phyloP scores from a whole-genome alignment of 2,797 vertebrate genomes.

The Spinus pinus region DNA sequence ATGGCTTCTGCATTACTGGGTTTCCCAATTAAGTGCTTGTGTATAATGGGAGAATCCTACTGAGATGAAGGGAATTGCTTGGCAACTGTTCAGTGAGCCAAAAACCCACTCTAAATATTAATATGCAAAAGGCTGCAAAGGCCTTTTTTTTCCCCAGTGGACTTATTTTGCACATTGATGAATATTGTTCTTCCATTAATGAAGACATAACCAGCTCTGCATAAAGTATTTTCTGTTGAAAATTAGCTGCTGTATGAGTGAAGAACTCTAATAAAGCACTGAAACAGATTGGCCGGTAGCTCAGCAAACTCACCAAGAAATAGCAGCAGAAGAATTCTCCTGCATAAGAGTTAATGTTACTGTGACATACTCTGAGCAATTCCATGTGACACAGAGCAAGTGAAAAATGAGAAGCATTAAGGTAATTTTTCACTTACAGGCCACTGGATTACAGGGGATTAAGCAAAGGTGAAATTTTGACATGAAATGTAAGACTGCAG shows the following conservation, averaged over 20 bases:
- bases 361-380: background rate
- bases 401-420: background rate
- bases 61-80: background rate
- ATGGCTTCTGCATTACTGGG: background rate
- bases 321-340: background rate
- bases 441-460: background rate
- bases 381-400: background rate
- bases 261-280: background rate
- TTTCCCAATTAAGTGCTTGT: background rate
- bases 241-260: background rate
- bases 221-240: background rate
- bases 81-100: background rate
- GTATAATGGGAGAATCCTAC: background rate
- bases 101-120: background rate
- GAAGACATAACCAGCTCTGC: background rate
- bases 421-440: background rate
- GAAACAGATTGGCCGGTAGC: background rate
- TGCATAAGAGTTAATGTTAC: rapidly evolving
- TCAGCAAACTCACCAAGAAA: background rate
- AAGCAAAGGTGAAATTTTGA: background rate
- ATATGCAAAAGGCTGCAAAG: background rate
- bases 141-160: background rate
- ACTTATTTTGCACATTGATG: background rate
- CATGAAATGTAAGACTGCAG: background rate
- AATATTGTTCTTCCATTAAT: background rate